These are phyloP conservation scores for Amphiprion clarkii DNA, from an alignment of 2,797 vertebrate genomes.

Conservation along the genomic window DNA sequence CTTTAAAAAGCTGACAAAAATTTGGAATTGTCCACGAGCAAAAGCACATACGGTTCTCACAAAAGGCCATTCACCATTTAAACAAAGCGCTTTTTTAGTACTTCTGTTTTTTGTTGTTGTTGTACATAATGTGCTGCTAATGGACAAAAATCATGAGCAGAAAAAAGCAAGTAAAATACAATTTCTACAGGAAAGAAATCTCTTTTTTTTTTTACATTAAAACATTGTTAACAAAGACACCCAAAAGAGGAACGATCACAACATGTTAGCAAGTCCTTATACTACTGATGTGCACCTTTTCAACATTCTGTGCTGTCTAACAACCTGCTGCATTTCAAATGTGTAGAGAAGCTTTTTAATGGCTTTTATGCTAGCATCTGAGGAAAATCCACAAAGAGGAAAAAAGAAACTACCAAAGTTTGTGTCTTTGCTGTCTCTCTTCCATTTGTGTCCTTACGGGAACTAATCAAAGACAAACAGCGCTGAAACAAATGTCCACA, in stretches of 20 bases:
- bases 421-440: conserved; percentile 35
- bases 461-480: conserved; percentile 34
- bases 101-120: conserved; percentile 9
- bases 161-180: conserved; percentile 58
- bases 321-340: conserved; percentile 14
- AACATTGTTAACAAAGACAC: conserved; percentile 64
- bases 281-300: conserved; percentile 26
- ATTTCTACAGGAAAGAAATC: conserved; percentile 49
- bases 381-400: conserved; percentile 26
- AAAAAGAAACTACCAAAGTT: conserved; percentile 32
- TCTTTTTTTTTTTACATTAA: conserved; percentile 50
- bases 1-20: conserved; percentile 37
- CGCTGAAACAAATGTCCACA: conserved; percentile 27
- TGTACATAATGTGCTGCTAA: conserved; percentile 52
- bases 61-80: conserved; percentile 80
- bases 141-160: conserved; percentile 70
- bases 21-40: conserved; percentile 64
- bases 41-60: conserved; percentile 81
- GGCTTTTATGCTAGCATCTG: conserved; percentile 22
- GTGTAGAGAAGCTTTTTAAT: conserved; percentile 40
- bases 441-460: conserved; percentile 3
- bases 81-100: conserved; percentile 54
- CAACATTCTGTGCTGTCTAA: conserved; percentile 73
- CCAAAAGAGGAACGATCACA: conserved; percentile 58
- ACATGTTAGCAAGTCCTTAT: conserved; percentile 36